Conservation (phyloP, 2,888 invertebrate species). For the Dascillus cervinus region DNA sequence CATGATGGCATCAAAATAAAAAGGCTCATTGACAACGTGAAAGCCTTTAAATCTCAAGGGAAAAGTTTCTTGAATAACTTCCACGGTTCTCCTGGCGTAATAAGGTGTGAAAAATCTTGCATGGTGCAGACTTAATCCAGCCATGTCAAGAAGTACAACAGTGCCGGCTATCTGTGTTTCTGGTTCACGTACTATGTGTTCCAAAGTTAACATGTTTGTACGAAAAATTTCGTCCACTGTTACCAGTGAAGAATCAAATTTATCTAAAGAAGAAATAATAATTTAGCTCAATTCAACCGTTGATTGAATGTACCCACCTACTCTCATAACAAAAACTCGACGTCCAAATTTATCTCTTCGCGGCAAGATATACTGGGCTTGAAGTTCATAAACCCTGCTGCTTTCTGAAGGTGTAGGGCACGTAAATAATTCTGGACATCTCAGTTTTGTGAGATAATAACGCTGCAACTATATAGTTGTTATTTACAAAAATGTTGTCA, state of each 20-base stretch:
- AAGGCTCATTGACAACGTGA: slow-evolving; percentile 44
- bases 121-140: slow-evolving; percentile 44
- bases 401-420: slow-evolving; percentile 38
- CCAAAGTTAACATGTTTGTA: slow-evolving; percentile 46
- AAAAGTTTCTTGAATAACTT: slow-evolving; percentile 46
- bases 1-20: slow-evolving; percentile 46
- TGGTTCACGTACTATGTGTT: slow-evolving; percentile 47
- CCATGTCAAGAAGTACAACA: slow-evolving; percentile 39
- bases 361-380: slow-evolving; percentile 41
- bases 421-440: slow-evolving; percentile 40
- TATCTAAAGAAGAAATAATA: slow-evolving; percentile 31
- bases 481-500: not conserved
- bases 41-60: slow-evolving; percentile 45
- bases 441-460: slow-evolving; percentile 42
- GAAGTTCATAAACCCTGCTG: slow-evolving; percentile 36
- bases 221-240: slow-evolving; percentile 47
- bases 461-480: slow-evolving; percentile 35
- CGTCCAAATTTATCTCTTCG: slow-evolving; percentile 40
- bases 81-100: slow-evolving; percentile 42
- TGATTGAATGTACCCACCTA: slow-evolving; percentile 32
- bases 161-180: slow-evolving; percentile 54
- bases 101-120: slow-evolving; percentile 46
- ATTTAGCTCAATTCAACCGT: not conserved
- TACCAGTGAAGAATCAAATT: slow-evolving; percentile 42
- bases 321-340: slow-evolving; percentile 40